Percentiles rank a stretch among this genome's conserved stretches.
Evolutionary conservation across 2,797 vertebrate genomes (phyloP).

Genomic region (Liasis olivaceus): DNA sequence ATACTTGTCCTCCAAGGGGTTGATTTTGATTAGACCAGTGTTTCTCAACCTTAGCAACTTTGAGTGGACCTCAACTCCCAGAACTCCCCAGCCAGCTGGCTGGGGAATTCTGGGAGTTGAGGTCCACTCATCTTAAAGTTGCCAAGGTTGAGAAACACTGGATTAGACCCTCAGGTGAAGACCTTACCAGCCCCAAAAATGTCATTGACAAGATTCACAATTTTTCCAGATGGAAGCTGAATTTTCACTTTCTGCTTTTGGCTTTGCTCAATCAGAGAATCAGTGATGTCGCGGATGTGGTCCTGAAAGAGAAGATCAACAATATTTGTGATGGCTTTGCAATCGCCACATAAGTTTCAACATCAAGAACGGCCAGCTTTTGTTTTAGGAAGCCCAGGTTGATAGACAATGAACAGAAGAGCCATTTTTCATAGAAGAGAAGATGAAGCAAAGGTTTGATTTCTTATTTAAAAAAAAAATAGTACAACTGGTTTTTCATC

Average conservation of each 20-base stretch:
- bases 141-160: too few relatives aligned
- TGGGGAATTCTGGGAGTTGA: too few relatives aligned
- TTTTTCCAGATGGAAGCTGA: slow-evolving; percentile 76
- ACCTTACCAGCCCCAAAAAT: slow-evolving; percentile 78
- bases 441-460: too few relatives aligned
- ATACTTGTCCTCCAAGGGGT: too few relatives aligned
- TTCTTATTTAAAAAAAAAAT: too few relatives aligned
- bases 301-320: slow-evolving; percentile 71
- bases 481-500: neutral
- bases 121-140: too few relatives aligned
- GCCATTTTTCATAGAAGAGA: neutral
- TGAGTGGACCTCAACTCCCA: too few relatives aligned
- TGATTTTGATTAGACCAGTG: too few relatives aligned
- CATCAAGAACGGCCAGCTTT: neutral
- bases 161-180: too few relatives aligned
- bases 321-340: neutral
- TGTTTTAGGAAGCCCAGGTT: neutral
- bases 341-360: neutral
- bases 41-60: too few relatives aligned
- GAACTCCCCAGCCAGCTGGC: too few relatives aligned
- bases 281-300: slow-evolving; percentile 86
- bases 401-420: neutral
- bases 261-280: slow-evolving; percentile 77
- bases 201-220: slow-evolving; percentile 86
- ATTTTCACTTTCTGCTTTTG: slow-evolving; percentile 76